Evolutionary conservation across 2,888 invertebrate species (phyloP).

Genomic region (Diplazon laetatorius): DNA sequence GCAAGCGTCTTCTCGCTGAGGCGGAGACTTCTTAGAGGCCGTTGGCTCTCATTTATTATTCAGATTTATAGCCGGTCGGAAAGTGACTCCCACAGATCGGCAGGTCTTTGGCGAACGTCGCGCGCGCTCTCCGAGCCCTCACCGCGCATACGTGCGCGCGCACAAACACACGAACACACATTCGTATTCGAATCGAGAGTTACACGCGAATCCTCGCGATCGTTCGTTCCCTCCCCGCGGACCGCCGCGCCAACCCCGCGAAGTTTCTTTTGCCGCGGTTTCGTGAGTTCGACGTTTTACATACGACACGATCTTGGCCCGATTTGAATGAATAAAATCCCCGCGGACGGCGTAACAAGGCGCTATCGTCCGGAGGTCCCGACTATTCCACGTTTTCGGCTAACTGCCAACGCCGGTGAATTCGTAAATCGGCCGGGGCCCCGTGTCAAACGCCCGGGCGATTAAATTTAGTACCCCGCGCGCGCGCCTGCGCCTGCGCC

Average conservation of each 20-base stretch:
- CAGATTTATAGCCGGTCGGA: slow-evolving; percentile 82
- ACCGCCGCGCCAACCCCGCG: slow-evolving; percentile 59
- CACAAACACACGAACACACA: slow-evolving; percentile 8
- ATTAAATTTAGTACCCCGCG: too few species aligned
- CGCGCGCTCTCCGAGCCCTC: slow-evolving; percentile 56
- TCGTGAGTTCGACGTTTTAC: slow-evolving; percentile 82
- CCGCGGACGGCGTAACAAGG: slow-evolving; percentile 77
- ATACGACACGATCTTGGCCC: slow-evolving; percentile 81
- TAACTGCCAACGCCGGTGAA: slow-evolving; percentile 47
- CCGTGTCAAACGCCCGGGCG: too few species aligned
- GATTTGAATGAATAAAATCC: slow-evolving; percentile 75
- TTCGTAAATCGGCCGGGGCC: too few species aligned
- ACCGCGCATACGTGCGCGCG: too few species aligned
- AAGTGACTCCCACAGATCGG: slow-evolving; percentile 82
- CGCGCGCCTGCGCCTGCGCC: too few species aligned
- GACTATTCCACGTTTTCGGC: slow-evolving; percentile 50
- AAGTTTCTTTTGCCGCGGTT: slow-evolving; percentile 67
- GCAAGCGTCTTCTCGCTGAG: slow-evolving; percentile 79
- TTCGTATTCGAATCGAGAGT: slow-evolving; percentile 13
- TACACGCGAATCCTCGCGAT: too few species aligned
- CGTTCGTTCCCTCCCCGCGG: slow-evolving; percentile 61
- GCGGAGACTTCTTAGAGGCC: slow-evolving; percentile 82
- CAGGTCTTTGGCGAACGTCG: slow-evolving; percentile 78
- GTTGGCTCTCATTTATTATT: slow-evolving; percentile 82
- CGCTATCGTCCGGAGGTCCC: slow-evolving; percentile 70